phyloP scores from a whole-genome alignment of 2,797 vertebrate species.

The Petrocephalus sullivani region DNA sequence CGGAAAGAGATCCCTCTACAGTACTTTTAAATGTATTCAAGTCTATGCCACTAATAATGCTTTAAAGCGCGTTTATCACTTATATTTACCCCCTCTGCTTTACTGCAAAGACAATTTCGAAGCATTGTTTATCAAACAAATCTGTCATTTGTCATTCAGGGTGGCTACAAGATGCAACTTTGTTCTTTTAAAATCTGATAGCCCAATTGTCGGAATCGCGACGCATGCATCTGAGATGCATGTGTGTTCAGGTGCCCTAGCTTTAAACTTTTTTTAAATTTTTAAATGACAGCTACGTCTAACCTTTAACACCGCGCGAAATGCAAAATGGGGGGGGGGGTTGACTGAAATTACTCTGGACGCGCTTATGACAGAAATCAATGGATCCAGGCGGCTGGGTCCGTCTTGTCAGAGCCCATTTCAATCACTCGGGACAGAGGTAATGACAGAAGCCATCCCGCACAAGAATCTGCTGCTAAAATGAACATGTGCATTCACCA shows the following conservation, averaged over 20 bases:
- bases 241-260: neutral
- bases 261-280: neutral
- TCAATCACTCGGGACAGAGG: conserved; percentile 44
- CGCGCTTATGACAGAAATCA: conserved; percentile 31
- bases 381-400: conserved; percentile 35
- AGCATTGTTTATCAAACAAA: neutral
- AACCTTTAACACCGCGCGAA: neutral
- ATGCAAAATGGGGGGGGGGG: neutral
- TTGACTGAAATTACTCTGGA: conserved; percentile 24
- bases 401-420: conserved; percentile 39
- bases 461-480: conserved; percentile 7
- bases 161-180: neutral
- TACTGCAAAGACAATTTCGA: neutral
- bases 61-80: neutral
- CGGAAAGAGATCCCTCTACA: conserved; percentile 8
- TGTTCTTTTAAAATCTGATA: neutral
- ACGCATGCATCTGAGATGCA: neutral
- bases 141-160: neutral
- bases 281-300: neutral
- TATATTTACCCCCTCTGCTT: neutral
- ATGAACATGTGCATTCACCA: neutral
- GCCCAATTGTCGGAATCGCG: neutral
- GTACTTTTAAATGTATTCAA: conserved; percentile 9
- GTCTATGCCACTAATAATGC: neutral
- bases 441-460: neutral